phyloP scores from a whole-genome alignment of 2,113 vertebrate species.

The Rana temporaria region DNA sequence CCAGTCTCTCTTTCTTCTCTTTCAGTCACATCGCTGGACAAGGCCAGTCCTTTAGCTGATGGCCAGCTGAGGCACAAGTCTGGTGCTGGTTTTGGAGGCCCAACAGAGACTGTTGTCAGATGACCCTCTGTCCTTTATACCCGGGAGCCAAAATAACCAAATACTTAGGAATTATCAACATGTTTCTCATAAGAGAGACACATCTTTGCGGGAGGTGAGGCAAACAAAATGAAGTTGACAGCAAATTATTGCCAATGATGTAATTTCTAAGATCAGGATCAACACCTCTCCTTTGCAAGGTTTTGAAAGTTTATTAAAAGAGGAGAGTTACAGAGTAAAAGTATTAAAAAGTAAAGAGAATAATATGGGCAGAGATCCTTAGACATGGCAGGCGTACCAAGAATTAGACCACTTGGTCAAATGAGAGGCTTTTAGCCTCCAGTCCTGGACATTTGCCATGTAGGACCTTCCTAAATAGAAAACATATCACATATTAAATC shows the following conservation, averaged over 20 bases:
- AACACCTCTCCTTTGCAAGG: no score
- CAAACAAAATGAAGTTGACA: neutral
- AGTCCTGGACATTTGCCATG: no score
- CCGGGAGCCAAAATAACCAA: slow-evolving; percentile 93
- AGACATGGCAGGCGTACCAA: no score
- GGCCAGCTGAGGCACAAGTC: slow-evolving; percentile 84
- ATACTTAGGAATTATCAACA: slow-evolving; percentile 98
- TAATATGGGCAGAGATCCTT: no score
- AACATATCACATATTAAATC: no score
- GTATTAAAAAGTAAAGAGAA: no score
- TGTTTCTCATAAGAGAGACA: slow-evolving; percentile 99
- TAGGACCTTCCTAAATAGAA: no score
- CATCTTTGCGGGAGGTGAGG: slow-evolving; percentile 93
- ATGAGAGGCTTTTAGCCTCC: no score
- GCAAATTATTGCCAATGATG: neutral
- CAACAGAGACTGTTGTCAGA: slow-evolving; percentile 90
- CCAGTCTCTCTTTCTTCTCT: slow-evolving; percentile 48
- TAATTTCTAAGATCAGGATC: no score
- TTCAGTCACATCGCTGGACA: slow-evolving; percentile 88
- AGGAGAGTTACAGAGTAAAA: no score
- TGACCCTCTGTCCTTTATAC: slow-evolving; percentile 96
- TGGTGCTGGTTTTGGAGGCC: slow-evolving; percentile 73
- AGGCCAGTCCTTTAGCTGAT: slow-evolving; percentile 86
- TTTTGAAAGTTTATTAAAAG: no score
- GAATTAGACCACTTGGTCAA: no score